Conservation (phyloP, 2,888 invertebrate genomes). For the Sphecodes monilicornis region DNA sequence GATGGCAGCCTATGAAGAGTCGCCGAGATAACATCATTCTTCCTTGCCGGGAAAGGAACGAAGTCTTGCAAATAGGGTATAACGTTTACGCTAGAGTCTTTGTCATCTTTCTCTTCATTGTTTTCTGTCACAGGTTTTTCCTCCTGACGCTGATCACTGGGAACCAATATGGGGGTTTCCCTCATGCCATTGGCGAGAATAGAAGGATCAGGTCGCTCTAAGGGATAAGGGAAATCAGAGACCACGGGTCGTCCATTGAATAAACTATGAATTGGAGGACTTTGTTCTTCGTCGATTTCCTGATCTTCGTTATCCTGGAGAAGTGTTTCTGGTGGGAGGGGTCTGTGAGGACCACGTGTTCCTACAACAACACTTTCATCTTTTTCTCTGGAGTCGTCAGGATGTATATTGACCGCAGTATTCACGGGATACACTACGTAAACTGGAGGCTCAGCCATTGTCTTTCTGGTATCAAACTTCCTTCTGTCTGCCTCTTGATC, state of each 20-base stretch:
- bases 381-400: conserved; percentile 83
- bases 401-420: conserved; percentile 85
- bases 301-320: conserved; percentile 73
- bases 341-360: conserved; percentile 85
- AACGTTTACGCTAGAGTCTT: conserved; percentile 82
- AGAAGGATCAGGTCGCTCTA: conserved; percentile 87
- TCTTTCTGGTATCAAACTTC: conserved; percentile 75
- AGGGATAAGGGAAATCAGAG: conserved; percentile 88
- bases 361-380: conserved; percentile 87
- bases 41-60: conserved; percentile 82
- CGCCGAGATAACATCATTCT: conserved; percentile 78
- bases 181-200: conserved; percentile 77
- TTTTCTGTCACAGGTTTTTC: conserved; percentile 30
- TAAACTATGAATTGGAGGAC: conserved; percentile 75
- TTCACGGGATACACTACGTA: conserved; percentile 88
- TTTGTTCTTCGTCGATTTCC: conserved; percentile 43
- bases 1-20: conserved; percentile 78
- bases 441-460: conserved; percentile 80
- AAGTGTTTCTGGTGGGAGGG: conserved; percentile 83
- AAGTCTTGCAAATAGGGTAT: conserved; percentile 85
- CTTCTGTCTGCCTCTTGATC: conserved; percentile 77
- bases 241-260: conserved; percentile 78
- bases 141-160: conserved; percentile 77
- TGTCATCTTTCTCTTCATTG: conserved; percentile 57
- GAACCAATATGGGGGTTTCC: conserved; percentile 83